Percentiles rank a stretch among this genome's conserved stretches.
Conservation (phyloP, 2,888 invertebrate species). For the Himalopsyche kuldschensis region DNA sequence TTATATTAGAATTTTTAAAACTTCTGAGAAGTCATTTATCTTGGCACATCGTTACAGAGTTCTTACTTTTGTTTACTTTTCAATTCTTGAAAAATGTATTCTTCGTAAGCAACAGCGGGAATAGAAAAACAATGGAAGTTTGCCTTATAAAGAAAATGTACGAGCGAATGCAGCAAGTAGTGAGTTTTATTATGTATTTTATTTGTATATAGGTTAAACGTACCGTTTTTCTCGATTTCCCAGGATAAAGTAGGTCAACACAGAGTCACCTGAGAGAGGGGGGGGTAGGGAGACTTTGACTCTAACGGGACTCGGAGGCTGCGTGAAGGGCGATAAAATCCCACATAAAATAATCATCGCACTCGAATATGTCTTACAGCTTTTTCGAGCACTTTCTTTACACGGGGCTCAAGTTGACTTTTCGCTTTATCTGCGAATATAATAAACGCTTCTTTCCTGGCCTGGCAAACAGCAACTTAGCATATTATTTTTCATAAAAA, state of each 20-base stretch:
- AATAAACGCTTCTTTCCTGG: neutral
- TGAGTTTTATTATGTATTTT: conserved; percentile 27
- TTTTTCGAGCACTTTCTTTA: conserved; percentile 2
- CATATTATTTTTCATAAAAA: neutral
- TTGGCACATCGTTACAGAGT: neutral
- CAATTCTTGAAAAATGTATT: conserved; percentile 21
- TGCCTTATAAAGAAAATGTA: conserved; percentile 15
- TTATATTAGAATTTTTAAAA: neutral
- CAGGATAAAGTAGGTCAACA: conserved; percentile 17
- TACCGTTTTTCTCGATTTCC: conserved; percentile 28
- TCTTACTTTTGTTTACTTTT: conserved; percentile 18
- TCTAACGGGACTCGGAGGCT: conserved; percentile 3
- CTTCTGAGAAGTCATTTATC: neutral
- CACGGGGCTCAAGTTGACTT: neutral
- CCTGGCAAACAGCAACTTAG: neutral
- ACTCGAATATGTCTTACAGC: conserved; percentile 5
- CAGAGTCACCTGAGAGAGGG: conserved; percentile 2
- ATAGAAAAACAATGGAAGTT: conserved; percentile 18
- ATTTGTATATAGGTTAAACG: conserved; percentile 35
- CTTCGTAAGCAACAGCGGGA: conserved; percentile 9
- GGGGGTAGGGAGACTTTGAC: neutral
- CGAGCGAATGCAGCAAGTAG: conserved; percentile 3
- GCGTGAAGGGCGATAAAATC: conserved; percentile 26
- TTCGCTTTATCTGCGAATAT: neutral
- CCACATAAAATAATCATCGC: conserved; percentile 27